A percentile compares a stretch with the other conserved stretches of the same genome.
Conservation (phyloP, 2,888 invertebrate species). For the Leptinotarsa rubiginosa region DNA sequence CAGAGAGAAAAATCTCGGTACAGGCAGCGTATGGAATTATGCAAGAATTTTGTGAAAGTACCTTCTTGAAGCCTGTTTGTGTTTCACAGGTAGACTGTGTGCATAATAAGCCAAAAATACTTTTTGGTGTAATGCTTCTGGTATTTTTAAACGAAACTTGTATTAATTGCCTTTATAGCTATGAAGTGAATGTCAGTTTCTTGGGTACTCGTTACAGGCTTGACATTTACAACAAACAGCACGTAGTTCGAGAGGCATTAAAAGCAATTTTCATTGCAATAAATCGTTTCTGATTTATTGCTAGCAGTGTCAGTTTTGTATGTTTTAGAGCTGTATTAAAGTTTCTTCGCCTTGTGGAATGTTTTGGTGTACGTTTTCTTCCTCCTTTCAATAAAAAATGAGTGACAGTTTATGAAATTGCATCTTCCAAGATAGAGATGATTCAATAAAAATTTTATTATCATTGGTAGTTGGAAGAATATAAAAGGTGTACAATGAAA, state of each 20-base stretch:
- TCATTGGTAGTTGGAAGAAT: too few species aligned
- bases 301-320: constrained; percentile 4
- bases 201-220: neutral
- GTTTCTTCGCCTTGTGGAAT: neutral
- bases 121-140: neutral
- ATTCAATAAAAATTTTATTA: too few species aligned
- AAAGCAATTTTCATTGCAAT: neutral
- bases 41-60: constrained; percentile 30
- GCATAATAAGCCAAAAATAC: constrained; percentile 11
- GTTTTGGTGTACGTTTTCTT: neutral
- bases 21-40: constrained; percentile 8
- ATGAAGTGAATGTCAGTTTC: neutral
- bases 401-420: neutral
- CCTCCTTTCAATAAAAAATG: neutral
- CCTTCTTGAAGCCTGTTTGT: constrained; percentile 8
- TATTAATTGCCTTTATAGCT: neutral
- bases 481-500: too few species aligned
- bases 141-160: neutral
- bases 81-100: constrained; percentile 19
- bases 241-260: neutral
- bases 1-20: neutral
- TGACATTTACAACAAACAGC: constrained; percentile 9
- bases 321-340: neutral
- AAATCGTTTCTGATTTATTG: constrained; percentile 6
- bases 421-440: neutral